Evolutionary conservation across 2,797 vertebrate genomes (phyloP), one percentile per base, ranked within the genome.

Genomic region (Syngnathus acus): DNA sequence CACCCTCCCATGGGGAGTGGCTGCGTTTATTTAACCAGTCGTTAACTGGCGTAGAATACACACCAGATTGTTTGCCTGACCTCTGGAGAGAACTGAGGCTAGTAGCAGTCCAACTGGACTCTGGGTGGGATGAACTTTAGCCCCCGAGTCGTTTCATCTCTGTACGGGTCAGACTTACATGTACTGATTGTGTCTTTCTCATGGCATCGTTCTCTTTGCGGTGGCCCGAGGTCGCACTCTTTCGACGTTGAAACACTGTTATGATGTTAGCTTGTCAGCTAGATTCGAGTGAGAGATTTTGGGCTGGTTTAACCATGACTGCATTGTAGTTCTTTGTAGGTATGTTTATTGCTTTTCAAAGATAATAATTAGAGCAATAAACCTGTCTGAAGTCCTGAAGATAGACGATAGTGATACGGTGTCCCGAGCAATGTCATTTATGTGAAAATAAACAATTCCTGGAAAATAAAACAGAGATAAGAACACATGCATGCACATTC

Each of bases 71-170:
- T 83, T 84, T 83, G 70, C 68, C 59, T 86, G 84, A 83, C 84
- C 79, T 75, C 76, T 75, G 58, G 2, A 23, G 67, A 73, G 76
- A 67, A 73, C 68, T 10, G 48, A 74, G 76, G 65, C 63, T 17
- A 50, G 9, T 0, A 72, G 62, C 47, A 61, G 68, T 70, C 42
- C 17, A 66, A 76, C 78, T 58, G 72, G 79, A 80, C 82, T 60
- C 73, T 87, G 84, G 84, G 87, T 89, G 88, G 88, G 86, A 84
- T 85, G 79, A 84, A 75, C 82, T 78, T 68, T 87, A 71, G 81
- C 72, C 78, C 68, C n/a, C 3, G 11, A 66, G 73, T 81, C 83
- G 82, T 89, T 88, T 87, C 75, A 86, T 86, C 86, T 86, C 77
- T 42, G 74, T 74, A 57, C 63, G 57, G 32, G 60, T 64, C 51